Evolutionary conservation across 1,140 invertebrate species (phyloP).

Genomic region (Megalonaias nervosa): DNA sequence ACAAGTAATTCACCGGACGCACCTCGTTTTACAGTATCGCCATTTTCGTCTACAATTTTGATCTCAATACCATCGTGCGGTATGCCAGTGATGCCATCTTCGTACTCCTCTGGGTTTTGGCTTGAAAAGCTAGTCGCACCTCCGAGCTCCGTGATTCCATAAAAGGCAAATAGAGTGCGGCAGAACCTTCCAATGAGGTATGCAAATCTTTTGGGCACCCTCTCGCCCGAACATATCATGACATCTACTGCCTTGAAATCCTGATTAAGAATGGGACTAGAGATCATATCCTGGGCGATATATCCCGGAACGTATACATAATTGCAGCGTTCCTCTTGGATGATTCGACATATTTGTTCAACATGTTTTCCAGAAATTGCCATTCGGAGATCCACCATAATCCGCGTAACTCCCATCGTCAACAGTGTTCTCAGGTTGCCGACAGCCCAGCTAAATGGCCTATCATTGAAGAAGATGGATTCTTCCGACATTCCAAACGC

Average conservation of each 20-base stretch:
- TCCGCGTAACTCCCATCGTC: slow-evolving; percentile 32
- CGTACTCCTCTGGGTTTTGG: neutral
- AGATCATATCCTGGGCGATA: neutral
- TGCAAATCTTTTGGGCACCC: neutral
- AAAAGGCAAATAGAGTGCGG: slow-evolving; percentile 3
- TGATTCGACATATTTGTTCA: slow-evolving; percentile 14
- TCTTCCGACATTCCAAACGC: slow-evolving; percentile 9
- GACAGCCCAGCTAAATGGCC: slow-evolving; percentile 34
- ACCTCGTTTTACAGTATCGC: slow-evolving; percentile 3
- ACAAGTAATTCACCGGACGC: slow-evolving; percentile 25
- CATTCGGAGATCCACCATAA: slow-evolving; percentile 13
- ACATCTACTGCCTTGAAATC: slow-evolving; percentile 12
- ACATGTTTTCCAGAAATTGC: slow-evolving; percentile 6
- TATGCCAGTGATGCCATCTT: slow-evolving; percentile 29
- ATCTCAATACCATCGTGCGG: slow-evolving; percentile 32
- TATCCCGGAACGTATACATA: slow-evolving; percentile 19
- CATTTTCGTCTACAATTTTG: slow-evolving; percentile 31
- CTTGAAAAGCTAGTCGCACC: neutral
- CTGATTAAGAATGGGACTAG: neutral
- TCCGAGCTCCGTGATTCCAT: slow-evolving; percentile 23
- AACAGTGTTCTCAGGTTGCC: slow-evolving; percentile 35
- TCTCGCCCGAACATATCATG: slow-evolving; percentile 10
- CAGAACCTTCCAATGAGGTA: neutral
- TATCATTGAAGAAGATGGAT: slow-evolving; percentile 14
- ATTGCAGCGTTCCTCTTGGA: slow-evolving; percentile 24